Base-by-base conservation (phyloP, 1,140 invertebrate genomes). In the Grapholita molesta region DNA sequence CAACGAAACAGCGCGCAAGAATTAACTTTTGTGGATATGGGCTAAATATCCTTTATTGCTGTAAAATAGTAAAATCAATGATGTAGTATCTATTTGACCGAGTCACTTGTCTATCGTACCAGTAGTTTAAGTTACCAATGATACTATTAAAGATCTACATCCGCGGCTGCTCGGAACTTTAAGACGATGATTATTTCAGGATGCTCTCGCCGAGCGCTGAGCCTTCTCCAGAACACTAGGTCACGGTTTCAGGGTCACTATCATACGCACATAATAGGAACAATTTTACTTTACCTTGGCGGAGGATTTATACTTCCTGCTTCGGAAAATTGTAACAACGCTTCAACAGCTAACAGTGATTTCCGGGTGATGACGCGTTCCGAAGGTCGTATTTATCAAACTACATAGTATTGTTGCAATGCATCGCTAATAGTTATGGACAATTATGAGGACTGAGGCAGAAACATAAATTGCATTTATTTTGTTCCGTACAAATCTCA, bases 301-400 rank as follows among this genome's bases (percentile, higher is more conserved):
- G 77, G 75, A 64, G 65, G 76, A 80, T 76, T 78, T 79, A 82
- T 77, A 84, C 79, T 89, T 90, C 86, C 88, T 87, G 77, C 79
- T 90, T 88, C 76, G 84, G 85, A 89, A 90, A 89, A 89, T 85
- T 89, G 82, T 90, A 85, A 87, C 84, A 81, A 73, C 71, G 70
- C 79, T 74, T 83, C 83, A 83, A 89, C 82, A 84, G 78, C 82
- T 83, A 85, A 84, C 70, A 76, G 71, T 71, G 48, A 76, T 79
- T 90, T 89, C 88, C 88, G 86, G 80, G 85, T 87, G 78, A 88
- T 86, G 88, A 85, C 70, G 68, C 52, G 52, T 72, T 57, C 73
- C 75, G 83, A 90, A 89, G 88, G 88, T 80, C 88, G 75, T 67
- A 70, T 79, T 74, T 80, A 82, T 83, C 75, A 74, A 74, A 75